phyloP scores from a whole-genome alignment of 2,113 vertebrate species.

The Eulacestoma nigropectus region DNA sequence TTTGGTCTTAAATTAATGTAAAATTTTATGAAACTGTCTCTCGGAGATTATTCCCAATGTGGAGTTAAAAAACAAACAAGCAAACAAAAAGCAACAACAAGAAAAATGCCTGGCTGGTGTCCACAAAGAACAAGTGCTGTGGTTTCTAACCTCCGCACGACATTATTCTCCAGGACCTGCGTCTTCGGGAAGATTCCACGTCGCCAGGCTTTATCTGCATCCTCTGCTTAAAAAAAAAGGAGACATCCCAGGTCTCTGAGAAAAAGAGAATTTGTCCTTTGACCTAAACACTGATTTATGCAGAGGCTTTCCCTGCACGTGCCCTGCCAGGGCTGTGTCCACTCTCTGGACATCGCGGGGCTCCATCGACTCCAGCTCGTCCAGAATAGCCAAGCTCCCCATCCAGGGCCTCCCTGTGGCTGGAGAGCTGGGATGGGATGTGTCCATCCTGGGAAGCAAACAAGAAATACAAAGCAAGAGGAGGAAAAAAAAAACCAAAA shows the following conservation, averaged over 20 bases:
- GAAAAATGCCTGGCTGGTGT: neutral
- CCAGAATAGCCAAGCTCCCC: neutral
- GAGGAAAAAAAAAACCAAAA: accelerated
- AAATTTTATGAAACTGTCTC: slow-evolving; percentile 56
- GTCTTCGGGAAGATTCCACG: neutral
- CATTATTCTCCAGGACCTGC: neutral
- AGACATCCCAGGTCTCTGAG: neutral
- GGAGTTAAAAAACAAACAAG: slow-evolving; percentile 29
- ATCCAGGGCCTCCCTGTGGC: neutral
- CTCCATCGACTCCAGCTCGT: accelerated
- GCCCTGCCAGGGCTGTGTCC: neutral
- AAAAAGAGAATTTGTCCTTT: neutral
- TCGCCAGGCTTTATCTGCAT: neutral
- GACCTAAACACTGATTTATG: neutral
- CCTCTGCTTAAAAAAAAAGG: neutral
- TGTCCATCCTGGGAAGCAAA: neutral
- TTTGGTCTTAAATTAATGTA: slow-evolving; percentile 55
- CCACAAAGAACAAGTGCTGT: slow-evolving; percentile 32
- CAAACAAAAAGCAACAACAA: neutral
- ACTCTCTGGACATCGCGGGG: accelerated
- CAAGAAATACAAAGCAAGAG: neutral
- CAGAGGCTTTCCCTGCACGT: accelerated
- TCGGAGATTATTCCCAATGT: slow-evolving; percentile 51
- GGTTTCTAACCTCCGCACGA: neutral
- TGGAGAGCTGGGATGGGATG: neutral